A percentile compares a stretch with the other conserved stretches of the same genome.
phyloP scores from a whole-genome alignment of 2,888 invertebrate genomes.

The Candidula unifasciata region DNA sequence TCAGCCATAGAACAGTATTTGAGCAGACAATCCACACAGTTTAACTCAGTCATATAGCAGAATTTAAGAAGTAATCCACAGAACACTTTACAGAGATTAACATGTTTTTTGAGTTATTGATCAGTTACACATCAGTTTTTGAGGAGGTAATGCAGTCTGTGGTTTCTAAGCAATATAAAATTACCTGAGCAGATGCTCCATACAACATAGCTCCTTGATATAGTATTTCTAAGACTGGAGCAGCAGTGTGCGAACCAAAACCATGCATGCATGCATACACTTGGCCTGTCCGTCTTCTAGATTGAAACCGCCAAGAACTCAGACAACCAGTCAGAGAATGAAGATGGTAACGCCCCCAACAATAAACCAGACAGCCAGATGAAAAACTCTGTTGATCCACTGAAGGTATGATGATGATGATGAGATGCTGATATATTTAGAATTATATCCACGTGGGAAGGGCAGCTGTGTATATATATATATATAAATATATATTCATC shows the following conservation, averaged over 20 bases:
- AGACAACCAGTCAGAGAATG: constrained; percentile 52
- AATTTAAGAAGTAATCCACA: too few species aligned
- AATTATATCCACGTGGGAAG: not conserved
- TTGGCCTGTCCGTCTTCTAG: constrained; percentile 55
- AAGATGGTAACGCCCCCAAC: constrained; percentile 42
- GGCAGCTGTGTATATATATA: not conserved
- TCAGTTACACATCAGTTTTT: too few species aligned
- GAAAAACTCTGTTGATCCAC: constrained; percentile 53
- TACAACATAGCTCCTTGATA: not conserved
- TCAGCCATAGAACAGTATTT: too few species aligned
- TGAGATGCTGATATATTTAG: not conserved
- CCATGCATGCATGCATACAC: constrained; percentile 50
- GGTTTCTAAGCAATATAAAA: too few species aligned
- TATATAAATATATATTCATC: not conserved
- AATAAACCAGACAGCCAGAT: constrained; percentile 52
- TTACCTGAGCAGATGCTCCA: not conserved
- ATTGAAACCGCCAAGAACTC: constrained; percentile 49
- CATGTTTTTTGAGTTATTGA: too few species aligned
- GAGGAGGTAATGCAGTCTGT: too few species aligned
- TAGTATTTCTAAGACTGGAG: not conserved
- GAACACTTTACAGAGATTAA: too few species aligned
- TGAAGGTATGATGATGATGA: constrained; percentile 50
- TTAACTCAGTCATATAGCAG: too few species aligned
- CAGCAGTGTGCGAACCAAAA: not conserved
- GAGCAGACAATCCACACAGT: too few species aligned